Conservation (phyloP, 2,113 vertebrate species). For the Lycaon pictus region DNA sequence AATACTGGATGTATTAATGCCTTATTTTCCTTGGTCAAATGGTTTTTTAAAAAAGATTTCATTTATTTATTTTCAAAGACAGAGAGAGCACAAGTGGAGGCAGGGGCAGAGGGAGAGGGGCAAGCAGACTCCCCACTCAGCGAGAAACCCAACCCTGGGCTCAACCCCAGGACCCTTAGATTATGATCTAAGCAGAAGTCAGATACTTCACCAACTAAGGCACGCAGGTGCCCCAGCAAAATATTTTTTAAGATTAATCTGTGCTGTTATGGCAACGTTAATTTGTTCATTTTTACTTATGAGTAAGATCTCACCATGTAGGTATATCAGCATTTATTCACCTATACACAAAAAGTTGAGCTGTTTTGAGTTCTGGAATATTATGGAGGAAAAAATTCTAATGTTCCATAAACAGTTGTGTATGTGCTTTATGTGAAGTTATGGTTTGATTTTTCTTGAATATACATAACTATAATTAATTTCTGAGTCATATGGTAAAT, state of each 20-base stretch:
- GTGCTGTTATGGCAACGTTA: neutral
- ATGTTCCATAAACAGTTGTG: neutral
- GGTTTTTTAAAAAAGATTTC: neutral
- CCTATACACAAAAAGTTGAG: neutral
- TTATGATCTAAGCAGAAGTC: neutral
- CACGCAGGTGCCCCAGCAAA: neutral
- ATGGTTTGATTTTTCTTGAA: neutral
- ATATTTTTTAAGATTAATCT: neutral
- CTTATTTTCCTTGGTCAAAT: neutral
- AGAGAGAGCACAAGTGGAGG: neutral
- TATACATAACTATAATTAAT: neutral
- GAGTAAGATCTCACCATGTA: neutral
- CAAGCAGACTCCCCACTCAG: neutral
- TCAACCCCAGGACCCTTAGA: neutral
- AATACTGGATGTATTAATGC: neutral
- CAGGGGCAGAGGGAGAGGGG: neutral
- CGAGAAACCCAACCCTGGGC: neutral
- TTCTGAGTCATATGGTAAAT: neutral
- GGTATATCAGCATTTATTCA: neutral
- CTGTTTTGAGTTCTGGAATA: neutral
- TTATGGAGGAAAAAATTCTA: neutral
- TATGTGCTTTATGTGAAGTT: neutral
- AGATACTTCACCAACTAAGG: neutral
- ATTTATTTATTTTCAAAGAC: neutral
- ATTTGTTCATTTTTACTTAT: neutral